Evolutionary conservation across 2,113 vertebrate genomes (phyloP).

Genomic region (Plotosus lineatus): DNA sequence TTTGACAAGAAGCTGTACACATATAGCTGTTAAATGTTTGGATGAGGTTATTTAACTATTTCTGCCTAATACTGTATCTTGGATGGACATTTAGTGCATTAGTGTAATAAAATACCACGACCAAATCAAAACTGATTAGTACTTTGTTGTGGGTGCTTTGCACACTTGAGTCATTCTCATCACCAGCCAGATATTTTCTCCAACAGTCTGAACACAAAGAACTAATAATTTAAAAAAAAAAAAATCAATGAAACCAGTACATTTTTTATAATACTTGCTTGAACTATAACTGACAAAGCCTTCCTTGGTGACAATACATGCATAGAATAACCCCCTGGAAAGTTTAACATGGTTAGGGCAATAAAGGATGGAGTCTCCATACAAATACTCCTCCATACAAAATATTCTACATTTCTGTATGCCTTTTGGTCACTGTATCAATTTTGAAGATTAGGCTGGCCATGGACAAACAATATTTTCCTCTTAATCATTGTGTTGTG

Average conservation of each 20-base stretch:
- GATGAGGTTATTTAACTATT: too few relatives aligned
- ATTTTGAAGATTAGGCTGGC: background rate
- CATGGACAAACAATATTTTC: background rate
- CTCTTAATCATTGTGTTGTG: background rate
- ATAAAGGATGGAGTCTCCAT: background rate
- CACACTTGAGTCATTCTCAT: background rate
- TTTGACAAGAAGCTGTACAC: background rate
- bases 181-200: background rate
- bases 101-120: background rate
- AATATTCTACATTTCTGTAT: background rate
- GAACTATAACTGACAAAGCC: background rate
- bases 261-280: background rate
- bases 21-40: background rate
- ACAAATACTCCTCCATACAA: background rate
- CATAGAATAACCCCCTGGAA: too few relatives aligned
- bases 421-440: background rate
- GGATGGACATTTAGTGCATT: background rate
- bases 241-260: background rate
- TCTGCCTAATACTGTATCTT: too few relatives aligned
- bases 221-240: too few relatives aligned
- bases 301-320: background rate
- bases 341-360: background rate
- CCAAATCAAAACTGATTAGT: background rate
- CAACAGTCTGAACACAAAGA: background rate
- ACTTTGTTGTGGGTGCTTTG: background rate